phyloP scores from a whole-genome alignment of 2,888 invertebrate genomes.

The Pycnomerus fuliginosus region DNA sequence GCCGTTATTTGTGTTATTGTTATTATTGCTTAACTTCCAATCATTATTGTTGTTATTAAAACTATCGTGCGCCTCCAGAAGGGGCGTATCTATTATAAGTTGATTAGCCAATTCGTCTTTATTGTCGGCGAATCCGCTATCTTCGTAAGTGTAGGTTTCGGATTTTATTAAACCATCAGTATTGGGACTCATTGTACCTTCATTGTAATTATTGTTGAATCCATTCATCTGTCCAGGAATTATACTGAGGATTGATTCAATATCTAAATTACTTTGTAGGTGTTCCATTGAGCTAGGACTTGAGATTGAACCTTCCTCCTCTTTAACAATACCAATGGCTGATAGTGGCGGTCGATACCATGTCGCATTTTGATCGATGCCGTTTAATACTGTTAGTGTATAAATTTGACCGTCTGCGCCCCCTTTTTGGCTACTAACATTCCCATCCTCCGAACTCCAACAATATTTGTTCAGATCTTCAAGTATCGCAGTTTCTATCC shows the following conservation, averaged over 20 bases:
- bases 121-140: conserved; percentile 71
- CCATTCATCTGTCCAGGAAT: conserved; percentile 65
- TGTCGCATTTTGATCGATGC: conserved; percentile 57
- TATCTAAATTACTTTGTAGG: conserved; percentile 64
- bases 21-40: conserved; percentile 77
- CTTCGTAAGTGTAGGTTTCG: conserved; percentile 74
- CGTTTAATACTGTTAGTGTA: conserved; percentile 83
- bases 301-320: conserved; percentile 64
- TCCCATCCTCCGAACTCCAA: conserved; percentile 68
- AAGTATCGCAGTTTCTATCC: conserved; percentile 71
- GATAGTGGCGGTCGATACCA: conserved; percentile 61
- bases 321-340: conserved; percentile 59
- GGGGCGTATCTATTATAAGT: conserved; percentile 56
- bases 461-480: conserved; percentile 85
- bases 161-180: conserved; percentile 67
- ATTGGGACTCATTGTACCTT: conserved; percentile 57
- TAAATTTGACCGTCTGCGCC: conserved; percentile 80
- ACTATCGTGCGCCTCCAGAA: conserved; percentile 58
- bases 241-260: conserved; percentile 77
- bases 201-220: conserved; percentile 60
- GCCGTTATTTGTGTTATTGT: conserved; percentile 64
- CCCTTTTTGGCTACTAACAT: conserved; percentile 29
- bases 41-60: conserved; percentile 78
- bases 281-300: conserved; percentile 61
- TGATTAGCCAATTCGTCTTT: conserved; percentile 57